Evolutionary conservation across 35 echinoderm and acorn worm genomes (phyloP), one percentile per base, ranked within the genome.

Genomic region (Lytechinus variegatus): DNA sequence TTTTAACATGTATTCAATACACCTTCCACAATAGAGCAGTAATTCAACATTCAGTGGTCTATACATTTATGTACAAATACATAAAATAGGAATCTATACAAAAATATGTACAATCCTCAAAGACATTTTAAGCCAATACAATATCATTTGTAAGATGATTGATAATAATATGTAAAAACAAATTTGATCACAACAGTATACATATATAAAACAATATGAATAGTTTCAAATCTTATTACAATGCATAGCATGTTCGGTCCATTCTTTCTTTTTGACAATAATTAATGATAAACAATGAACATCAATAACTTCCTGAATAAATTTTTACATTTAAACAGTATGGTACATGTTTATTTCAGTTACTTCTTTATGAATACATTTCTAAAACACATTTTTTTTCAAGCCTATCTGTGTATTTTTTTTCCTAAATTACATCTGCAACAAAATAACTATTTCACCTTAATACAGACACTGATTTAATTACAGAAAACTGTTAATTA

Each of bases 41-140:
- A 79, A 7, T 79, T 79, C n/a, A n/a, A 24, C 66, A n/a, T 79
- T n/a, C 66, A 79, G 14, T 79, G 14, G 66, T 79, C 66, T 24
- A 79, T 71, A 71, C 61, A 71, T 71, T 16, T 79, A 79, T 79
- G n/a, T 79, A 79, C 66, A 79, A 79, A 79, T 79, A 79, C 66
- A 79, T 79, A 79, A 79, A 79, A 79, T 79, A 79, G 14, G 66
- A 7, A 79, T 79, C 66, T 79, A 79, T 79, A 79, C 66, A 79
- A 79, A 79, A 79, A 79, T 79, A 79, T 79, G 19, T 79, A 79
- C 66, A 79, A 79, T 24, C 19, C 66, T 24, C n/a, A 16, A 79
- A 79, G 6, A 7, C 6, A 6, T 24, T 79, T 79, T 79, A 79
- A 79, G 66, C 66, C 66, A n/a, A 79, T 5, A n/a, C n/a, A n/a